phyloP scores from a whole-genome alignment of 2,797 vertebrate species.

The Malurus leucopterus region DNA sequence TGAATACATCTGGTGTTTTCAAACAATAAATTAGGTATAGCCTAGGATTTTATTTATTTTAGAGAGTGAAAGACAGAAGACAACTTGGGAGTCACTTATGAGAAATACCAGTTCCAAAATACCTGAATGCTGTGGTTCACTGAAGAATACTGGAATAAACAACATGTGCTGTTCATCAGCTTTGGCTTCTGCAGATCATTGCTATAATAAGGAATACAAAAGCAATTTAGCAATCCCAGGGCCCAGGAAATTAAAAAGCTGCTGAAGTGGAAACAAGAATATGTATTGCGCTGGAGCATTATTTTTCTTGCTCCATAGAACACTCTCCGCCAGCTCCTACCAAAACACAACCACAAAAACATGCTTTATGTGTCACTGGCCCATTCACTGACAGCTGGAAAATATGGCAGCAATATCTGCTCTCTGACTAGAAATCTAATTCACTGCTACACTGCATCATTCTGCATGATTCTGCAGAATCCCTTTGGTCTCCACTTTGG shows the following conservation, averaged over 20 bases:
- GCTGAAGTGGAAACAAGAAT: background rate
- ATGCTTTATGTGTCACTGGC: background rate
- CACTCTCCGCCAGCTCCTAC: background rate
- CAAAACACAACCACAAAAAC: background rate
- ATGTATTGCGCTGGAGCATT: background rate
- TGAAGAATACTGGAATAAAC: background rate
- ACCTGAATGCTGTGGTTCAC: background rate
- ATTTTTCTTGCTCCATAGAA: background rate
- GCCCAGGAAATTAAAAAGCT: background rate
- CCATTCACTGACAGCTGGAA: background rate
- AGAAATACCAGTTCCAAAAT: background rate
- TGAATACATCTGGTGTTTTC: background rate
- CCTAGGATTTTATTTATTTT: background rate
- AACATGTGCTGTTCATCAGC: background rate
- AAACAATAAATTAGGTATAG: background rate
- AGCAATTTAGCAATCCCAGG: background rate
- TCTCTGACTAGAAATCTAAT: background rate
- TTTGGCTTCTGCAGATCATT: background rate
- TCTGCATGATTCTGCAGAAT: background rate
- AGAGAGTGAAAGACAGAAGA: background rate
- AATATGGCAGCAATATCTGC: background rate
- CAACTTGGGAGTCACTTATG: background rate
- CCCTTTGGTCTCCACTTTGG: background rate
- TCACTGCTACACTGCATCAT: background rate
- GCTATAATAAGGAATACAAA: background rate